These are phyloP conservation scores for Hippocampus comes DNA, from an alignment of 2,113 vertebrate genomes.

Conservation along the genomic window DNA sequence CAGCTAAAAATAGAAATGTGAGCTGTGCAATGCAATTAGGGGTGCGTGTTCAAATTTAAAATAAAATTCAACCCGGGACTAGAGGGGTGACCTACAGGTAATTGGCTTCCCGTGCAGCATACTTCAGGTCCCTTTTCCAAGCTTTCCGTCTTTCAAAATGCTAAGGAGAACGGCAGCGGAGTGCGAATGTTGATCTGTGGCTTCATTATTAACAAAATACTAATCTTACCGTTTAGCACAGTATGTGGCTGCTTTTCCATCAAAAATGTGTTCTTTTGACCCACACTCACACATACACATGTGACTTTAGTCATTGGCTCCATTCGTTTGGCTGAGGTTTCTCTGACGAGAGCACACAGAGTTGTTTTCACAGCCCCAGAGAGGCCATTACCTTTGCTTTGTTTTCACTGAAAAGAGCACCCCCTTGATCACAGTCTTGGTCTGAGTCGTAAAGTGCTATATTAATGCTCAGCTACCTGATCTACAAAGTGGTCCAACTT, in stretches of 20 bases:
- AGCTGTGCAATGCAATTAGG: constrained; percentile 1
- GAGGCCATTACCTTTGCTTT: constrained; percentile 1
- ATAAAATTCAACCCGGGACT: neutral
- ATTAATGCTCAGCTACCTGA: neutral
- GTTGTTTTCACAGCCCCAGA: neutral
- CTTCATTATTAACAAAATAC: neutral
- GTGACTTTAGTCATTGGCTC: neutral
- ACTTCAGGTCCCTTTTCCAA: neutral
- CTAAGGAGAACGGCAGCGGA: neutral
- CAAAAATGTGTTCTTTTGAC: neutral
- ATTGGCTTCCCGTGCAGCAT: neutral
- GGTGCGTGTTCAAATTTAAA: neutral
- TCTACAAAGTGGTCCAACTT: neutral
- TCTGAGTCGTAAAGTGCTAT: neutral
- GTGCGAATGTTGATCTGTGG: no score
- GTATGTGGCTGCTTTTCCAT: neutral
- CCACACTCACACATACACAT: no score
- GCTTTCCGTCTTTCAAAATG: neutral
- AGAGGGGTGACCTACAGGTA: constrained; percentile 2
- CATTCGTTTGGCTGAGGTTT: neutral
- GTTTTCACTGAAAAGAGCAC: constrained; percentile 3
- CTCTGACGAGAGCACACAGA: neutral
- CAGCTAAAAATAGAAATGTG: constrained; percentile 5
- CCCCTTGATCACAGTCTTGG: neutral
- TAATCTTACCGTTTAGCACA: neutral